Percentiles rank a stretch among this genome's conserved stretches.
These are phyloP conservation scores for Aelia acuminata DNA, from an alignment of 2,888 invertebrate genomes.

Conservation along the genomic window DNA sequence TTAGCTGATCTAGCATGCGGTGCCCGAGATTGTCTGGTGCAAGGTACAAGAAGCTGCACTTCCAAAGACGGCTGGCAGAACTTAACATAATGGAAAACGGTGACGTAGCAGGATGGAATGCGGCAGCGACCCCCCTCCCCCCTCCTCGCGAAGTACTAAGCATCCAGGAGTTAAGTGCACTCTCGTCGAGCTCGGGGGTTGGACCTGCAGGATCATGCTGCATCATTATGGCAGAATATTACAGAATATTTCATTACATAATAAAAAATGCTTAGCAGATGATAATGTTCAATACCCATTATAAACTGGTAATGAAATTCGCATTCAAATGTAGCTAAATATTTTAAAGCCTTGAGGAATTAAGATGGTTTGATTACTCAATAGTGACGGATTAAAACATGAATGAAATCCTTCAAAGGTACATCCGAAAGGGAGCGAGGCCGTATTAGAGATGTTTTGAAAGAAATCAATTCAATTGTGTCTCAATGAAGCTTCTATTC, in stretches of 20 bases:
- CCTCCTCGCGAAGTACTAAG: background rate
- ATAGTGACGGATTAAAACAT: background rate
- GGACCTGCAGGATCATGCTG: background rate
- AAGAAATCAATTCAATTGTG: conserved; percentile 35
- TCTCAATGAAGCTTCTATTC: conserved; percentile 7
- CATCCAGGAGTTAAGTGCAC: background rate
- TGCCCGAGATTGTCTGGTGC: background rate
- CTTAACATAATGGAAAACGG: conserved; percentile 20
- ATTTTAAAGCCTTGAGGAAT: background rate
- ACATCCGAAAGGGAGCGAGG: background rate
- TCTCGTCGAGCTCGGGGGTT: background rate
- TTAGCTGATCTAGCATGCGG: background rate
- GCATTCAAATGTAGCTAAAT: background rate
- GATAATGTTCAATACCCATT: too few species aligned
- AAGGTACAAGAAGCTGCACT: background rate
- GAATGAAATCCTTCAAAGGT: background rate
- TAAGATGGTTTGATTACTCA: background rate
- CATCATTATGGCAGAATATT: background rate
- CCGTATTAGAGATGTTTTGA: background rate
- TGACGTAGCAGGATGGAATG: background rate
- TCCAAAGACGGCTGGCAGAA: background rate
- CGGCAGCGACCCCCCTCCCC: background rate
- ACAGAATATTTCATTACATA: background rate
- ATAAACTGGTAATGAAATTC: too few species aligned
- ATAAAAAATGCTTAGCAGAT: too few species aligned